Evolutionary conservation across 2,888 invertebrate genomes (phyloP).

Genomic region (Chironomus tentans): DNA sequence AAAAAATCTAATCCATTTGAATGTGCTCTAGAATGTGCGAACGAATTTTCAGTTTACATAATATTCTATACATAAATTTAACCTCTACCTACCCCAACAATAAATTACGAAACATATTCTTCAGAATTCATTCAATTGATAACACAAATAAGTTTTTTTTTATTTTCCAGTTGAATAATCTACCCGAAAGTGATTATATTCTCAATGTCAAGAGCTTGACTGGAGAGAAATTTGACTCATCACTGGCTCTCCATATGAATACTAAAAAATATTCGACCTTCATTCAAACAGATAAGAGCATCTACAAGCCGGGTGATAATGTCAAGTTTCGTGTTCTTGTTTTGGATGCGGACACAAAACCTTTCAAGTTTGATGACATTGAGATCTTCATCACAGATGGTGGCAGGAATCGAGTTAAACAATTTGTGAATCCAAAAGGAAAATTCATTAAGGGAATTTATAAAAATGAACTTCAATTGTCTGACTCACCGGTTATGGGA

Average conservation of each 20-base stretch:
- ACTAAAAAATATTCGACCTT: constrained; percentile 51
- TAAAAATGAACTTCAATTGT: constrained; percentile 59
- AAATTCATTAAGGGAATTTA: constrained; percentile 60
- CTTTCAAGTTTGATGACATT: constrained; percentile 37
- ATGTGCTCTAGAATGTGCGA: no score
- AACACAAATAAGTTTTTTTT: no score
- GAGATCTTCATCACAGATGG: constrained; percentile 43
- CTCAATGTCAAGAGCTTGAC: neutral
- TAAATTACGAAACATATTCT: no score
- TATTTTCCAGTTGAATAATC: neutral
- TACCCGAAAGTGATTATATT: neutral
- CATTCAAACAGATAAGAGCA: constrained; percentile 77
- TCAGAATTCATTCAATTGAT: no score
- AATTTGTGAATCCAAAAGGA: constrained; percentile 54
- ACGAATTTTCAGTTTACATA: no score
- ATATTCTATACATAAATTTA: no score
- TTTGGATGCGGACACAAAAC: constrained; percentile 58
- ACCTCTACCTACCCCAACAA: neutral
- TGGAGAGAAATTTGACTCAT: neutral
- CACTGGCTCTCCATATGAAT: neutral
- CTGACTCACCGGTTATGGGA: constrained; percentile 69
- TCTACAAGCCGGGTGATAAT: constrained; percentile 72
- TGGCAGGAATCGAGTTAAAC: constrained; percentile 63
- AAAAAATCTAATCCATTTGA: no score
- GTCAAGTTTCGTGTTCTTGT: constrained; percentile 70